Base-by-base conservation (phyloP, 2,113 vertebrate genomes). In the Bostrychus sinensis region DNA sequence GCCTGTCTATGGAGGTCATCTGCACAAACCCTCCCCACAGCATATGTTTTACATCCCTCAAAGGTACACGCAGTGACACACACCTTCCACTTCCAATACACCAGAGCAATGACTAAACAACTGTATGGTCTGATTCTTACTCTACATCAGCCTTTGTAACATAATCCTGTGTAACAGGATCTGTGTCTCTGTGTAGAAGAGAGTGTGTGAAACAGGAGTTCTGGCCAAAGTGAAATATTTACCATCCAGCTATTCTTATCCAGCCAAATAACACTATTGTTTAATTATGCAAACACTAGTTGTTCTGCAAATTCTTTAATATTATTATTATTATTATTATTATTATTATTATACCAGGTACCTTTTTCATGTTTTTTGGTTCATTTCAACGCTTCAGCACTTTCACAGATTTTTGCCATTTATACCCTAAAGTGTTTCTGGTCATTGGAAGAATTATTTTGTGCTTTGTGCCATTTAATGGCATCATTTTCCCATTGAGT, bases 41-140 rank as follows among this genome's bases (percentile, higher is more conserved):
- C 93, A 98, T 51, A 94, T 99, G 96, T 99, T 99, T 89, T 99
- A 99, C 89, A 99, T 99, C 85, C 97, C 97, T 75, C 97, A 99
- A 86, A 97, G 97, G 97, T 98, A 85, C 1, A 53, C 19, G 28
- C 28, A 34, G 12, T 10, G 36, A 7, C 32, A 13, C 37, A 46
- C 56, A 43, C 36, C 36, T 17, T 8, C 7, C 50, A n/a, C 62
- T 56, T 38, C 26, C 8, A 23, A 12, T 32, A 28, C 22, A 6
- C 11, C 25, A 19, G 10, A 5, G 42, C 28, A 26, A 53, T 36
- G 54, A 48, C 17, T n/a, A 70, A 63, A 36, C 39, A 28, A 36
- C 28, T 39, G 20, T 3, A 4, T n/a, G 1, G 34, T 69, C 61
- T 65, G 32, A 62, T 17, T 45, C 10, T 30, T 20, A 56, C 36